A percentile compares a stretch with the other conserved stretches of the same genome.
Evolutionary conservation across 2,888 invertebrate genomes (phyloP).

Genomic region (Allophyes oxyacanthae): DNA sequence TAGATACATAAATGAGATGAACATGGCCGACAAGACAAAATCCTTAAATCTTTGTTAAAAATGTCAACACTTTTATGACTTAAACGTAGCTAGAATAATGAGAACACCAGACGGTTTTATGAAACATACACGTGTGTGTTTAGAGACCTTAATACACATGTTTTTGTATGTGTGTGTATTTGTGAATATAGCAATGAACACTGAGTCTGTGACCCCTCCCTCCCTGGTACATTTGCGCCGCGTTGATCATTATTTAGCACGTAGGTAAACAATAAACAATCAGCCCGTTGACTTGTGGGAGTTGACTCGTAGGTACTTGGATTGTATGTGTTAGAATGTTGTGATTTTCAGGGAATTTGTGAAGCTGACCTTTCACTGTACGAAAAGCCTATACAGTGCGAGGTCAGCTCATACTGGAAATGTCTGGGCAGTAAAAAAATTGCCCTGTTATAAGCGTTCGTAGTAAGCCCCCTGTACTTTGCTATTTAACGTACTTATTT

Average conservation of each 20-base stretch:
- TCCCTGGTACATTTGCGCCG: neutral
- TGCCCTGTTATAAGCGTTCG: too few species aligned
- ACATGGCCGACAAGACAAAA: slow-evolving; percentile 2
- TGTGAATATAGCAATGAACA: slow-evolving; percentile 4
- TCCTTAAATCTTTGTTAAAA: slow-evolving; percentile 6
- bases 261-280: neutral
- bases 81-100: slow-evolving; percentile 21
- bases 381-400: too few species aligned
- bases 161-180: slow-evolving; percentile 8
- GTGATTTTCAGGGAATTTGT: too few species aligned
- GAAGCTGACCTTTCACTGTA: too few species aligned
- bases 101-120: slow-evolving; percentile 32
- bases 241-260: slow-evolving; percentile 8
- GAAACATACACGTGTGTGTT: neutral
- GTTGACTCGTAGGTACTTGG: too few species aligned
- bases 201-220: slow-evolving; percentile 10
- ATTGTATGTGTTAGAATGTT: too few species aligned
- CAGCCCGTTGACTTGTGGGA: neutral
- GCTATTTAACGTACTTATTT: too few species aligned
- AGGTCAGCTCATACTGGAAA: too few species aligned
- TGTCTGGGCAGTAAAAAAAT: too few species aligned
- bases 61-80: slow-evolving; percentile 27
- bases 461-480: too few species aligned
- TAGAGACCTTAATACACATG: neutral
- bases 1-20: slow-evolving; percentile 8